Evolutionary conservation across 2,797 vertebrate species (phyloP), one percentile per base, ranked within the genome.

Genomic region (Sebastes variabilis): DNA sequence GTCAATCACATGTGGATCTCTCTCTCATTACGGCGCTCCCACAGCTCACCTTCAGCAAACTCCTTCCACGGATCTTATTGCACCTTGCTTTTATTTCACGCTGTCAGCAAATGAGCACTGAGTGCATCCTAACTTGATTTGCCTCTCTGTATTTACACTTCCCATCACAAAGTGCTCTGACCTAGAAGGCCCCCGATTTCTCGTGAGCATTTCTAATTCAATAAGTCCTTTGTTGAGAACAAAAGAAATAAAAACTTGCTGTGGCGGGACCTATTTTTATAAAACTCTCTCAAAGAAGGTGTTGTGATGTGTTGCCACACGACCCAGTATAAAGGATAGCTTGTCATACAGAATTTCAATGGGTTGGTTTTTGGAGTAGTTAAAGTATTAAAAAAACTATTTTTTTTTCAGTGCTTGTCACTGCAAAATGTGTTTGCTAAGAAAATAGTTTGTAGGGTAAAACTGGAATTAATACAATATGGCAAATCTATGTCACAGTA

Each of bases 41-140:
- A 80, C 52, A 27, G 84, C 87, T 88, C 84, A 87, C 83, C 85
- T 90, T 90, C 75, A 79, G 80, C 49, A 64, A 36, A 83, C 34
- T 69, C 69, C 49, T 70, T 4, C 22, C 71, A 52, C 77, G 66
- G 87, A 89, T 92, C 87, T 85, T 80, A 87, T 91, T 89, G 86
- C 81, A 67, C 70, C 77, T 91, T 58, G 61, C 67, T 84, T 85
- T 83, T 72, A 80, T 88, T 88, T 76, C 90, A 76, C 75, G 3
- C 75, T 75, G 81, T 92, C 90, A 90, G 88, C 91, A 91, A 84
- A 90, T 29, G 68, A 89, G 84, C 78, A 4, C 85, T 74, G 80
- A 88, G 86, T 86, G 83, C 85, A 81, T 72, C 65, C 72, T 91
- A 93, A 92, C 87, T 74, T 71, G 73, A 92, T 94, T 92, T 89